Conservation (phyloP, 2,888 invertebrate species). For the Drosophila limbata region DNA sequence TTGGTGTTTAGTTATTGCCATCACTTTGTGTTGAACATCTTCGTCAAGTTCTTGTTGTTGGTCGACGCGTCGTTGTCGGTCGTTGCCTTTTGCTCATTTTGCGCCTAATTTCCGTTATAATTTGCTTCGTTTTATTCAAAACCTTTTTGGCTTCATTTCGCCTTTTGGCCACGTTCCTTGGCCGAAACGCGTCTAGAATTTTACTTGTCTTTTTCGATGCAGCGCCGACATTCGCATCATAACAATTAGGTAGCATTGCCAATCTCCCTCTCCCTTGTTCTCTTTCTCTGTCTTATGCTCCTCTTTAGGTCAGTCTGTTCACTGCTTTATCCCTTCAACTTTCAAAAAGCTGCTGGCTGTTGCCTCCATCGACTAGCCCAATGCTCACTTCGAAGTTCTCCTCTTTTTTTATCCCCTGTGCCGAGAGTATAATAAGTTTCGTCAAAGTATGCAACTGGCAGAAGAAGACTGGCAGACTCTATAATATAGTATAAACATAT, state of each 20-base stretch:
- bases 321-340: conserved; percentile 54
- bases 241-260: conserved; percentile 66
- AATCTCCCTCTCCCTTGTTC: neutral
- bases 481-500: neutral
- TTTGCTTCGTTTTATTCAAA: conserved; percentile 75
- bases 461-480: neutral
- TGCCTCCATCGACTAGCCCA: conserved; percentile 35
- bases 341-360: conserved; percentile 51
- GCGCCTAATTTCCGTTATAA: conserved; percentile 80
- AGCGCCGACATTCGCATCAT: conserved; percentile 65
- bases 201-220: conserved; percentile 24
- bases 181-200: conserved; percentile 46
- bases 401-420: neutral
- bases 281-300: neutral
- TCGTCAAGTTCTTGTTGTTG: conserved; percentile 28
- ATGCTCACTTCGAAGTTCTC: conserved; percentile 15
- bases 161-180: conserved; percentile 46
- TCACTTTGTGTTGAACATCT: conserved; percentile 28
- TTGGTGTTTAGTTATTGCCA: conserved; percentile 38
- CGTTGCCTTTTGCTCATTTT: conserved; percentile 61
- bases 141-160: conserved; percentile 59
- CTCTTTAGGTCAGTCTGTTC: conserved; percentile 7
- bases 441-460: neutral
- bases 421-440: neutral
- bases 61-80: too few species aligned